Base-by-base conservation (phyloP, 2,797 vertebrate genomes). In the Orestias chungarensis region DNA sequence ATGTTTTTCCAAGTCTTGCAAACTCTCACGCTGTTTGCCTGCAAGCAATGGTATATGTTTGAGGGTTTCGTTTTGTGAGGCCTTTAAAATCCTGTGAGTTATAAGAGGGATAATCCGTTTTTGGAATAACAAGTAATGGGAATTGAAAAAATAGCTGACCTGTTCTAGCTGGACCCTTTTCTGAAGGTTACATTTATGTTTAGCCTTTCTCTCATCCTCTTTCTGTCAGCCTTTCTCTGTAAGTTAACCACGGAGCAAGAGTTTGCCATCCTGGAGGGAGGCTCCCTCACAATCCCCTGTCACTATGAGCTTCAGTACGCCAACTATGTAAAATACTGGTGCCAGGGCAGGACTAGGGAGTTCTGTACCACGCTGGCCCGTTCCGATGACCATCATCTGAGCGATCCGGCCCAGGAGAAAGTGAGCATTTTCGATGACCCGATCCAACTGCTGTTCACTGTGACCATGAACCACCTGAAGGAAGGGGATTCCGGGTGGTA, bases 321-420 rank as follows among this genome's bases (percentile, higher is more conserved):
- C 69, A 29, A 64, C 54, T 75, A 94, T 55, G 91, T 95, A 0
- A 95, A 95, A 38, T 95, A 95, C 88, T 95, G 93, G 93, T 95
- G 94, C 50, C 71, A 10, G 0, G 94, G 94, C 18, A 68, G 33
- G 0, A 75, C 68, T 17, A 89, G 71, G 72, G 90, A 88, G 18
- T 92, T 94, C 86, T 95, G 94, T 83, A 76, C 43, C 66, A 92
- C 49, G 29, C 74, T 93, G 35, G 92, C 88, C 1, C 91, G 92
- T 3, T 91, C 93, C 1, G 92, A 94, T 12, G 12, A 82, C 35
- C n/a, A 73, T 1, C 29, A 0, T 0, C 14, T 47, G 0, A 10
- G 43, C 20, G 40, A 77, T 12, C 17, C 61, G 0, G 69, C 50
- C 0, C 76, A 64, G 9, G 66, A 73, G 23, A 89, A 70, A 75